Percentiles rank a stretch among this genome's conserved stretches.
Evolutionary conservation across 2,797 vertebrate genomes (phyloP).

Genomic region (Linurgus olivaceus): DNA sequence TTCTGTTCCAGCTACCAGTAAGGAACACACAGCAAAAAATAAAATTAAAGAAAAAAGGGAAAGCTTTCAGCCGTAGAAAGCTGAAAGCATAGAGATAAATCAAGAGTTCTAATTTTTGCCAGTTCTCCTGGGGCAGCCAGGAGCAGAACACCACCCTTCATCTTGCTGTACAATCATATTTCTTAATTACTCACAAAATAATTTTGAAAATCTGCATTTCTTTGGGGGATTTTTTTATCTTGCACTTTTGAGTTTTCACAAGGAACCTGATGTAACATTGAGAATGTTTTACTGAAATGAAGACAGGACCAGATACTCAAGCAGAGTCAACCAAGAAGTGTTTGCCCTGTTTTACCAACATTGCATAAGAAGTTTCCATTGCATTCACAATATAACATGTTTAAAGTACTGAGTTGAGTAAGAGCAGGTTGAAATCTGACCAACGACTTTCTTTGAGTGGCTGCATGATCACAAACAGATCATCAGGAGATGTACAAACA

Average conservation of each 20-base stretch:
- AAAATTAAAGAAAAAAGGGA: no score
- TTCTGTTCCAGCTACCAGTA: neutral
- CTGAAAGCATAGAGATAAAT: neutral
- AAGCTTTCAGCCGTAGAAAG: neutral
- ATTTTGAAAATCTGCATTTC: neutral
- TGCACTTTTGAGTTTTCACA: neutral
- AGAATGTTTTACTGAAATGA: neutral
- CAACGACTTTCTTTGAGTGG: neutral
- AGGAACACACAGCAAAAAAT: neutral
- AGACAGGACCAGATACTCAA: neutral
- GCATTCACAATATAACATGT: neutral
- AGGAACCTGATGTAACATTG: fast-evolving
- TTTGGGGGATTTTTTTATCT: neutral
- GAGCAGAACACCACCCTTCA: neutral
- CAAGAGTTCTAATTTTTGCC: neutral
- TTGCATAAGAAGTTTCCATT: neutral
- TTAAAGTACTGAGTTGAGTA: neutral
- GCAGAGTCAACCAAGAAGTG: neutral
- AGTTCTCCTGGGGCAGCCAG: fast-evolving
- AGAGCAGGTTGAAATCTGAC: neutral
- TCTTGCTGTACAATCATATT: neutral
- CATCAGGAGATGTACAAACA: neutral
- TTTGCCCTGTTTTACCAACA: neutral
- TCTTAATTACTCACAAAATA: neutral
- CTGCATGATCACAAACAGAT: neutral